A percentile compares a stretch with the other conserved stretches of the same genome.
Evolutionary conservation across 2,888 invertebrate species (phyloP).

Genomic region (Leptinotarsa tumamoca): DNA sequence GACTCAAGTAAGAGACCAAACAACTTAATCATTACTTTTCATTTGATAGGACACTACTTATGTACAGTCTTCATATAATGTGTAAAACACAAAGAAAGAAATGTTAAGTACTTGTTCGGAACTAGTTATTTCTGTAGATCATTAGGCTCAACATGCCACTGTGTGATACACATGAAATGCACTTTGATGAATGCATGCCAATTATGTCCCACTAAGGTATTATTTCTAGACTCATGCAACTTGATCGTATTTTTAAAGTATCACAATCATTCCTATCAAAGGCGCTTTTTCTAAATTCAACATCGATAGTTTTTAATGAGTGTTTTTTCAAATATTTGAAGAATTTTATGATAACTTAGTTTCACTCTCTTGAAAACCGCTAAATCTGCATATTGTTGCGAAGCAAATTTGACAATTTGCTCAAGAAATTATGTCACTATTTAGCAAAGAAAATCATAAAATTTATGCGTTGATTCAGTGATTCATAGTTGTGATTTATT

Average conservation of each 20-base stretch:
- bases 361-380: too few relatives aligned
- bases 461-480: too few relatives aligned
- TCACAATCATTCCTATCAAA: neutral
- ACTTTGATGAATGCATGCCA: neutral
- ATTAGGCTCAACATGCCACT: constrained; percentile 14
- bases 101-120: neutral
- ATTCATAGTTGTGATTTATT: too few relatives aligned
- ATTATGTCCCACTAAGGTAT: neutral
- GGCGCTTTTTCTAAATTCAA: neutral
- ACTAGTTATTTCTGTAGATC: constrained; percentile 2
- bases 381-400: too few relatives aligned
- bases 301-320: too few relatives aligned
- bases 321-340: too few relatives aligned
- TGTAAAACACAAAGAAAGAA: neutral
- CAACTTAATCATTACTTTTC: neutral
- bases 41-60: neutral
- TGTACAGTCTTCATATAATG: neutral
- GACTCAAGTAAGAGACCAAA: neutral
- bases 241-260: neutral
- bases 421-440: too few relatives aligned
- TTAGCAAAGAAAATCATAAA: too few relatives aligned
- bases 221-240: neutral
- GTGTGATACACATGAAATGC: constrained; percentile 11
- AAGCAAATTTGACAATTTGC: too few relatives aligned
- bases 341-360: too few relatives aligned